Base-by-base conservation (phyloP, 1,140 invertebrate species). In the Lepidurus couesii region DNA sequence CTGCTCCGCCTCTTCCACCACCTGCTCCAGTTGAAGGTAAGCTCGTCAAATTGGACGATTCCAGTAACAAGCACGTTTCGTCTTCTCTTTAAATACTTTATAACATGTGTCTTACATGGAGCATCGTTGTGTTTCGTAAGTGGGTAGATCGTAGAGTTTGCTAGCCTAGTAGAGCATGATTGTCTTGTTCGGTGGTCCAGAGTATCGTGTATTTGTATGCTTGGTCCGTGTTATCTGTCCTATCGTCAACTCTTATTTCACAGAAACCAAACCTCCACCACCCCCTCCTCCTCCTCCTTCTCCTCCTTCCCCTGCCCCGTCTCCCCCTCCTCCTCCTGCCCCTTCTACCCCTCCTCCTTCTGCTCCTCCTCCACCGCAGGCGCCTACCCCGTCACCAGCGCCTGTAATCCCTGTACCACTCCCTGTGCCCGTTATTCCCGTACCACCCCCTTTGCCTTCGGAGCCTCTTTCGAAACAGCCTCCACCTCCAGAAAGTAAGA, bases 401-500 rank as follows among this genome's bases (percentile, higher is more conserved):
- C 53, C 53, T 3, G 3, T 34, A 34, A 34, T 34, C 13, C 53
- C 53, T 16, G 13, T 16, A 13, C 6, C 53, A 7, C 53, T 21
- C 21, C 53, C 53, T 65, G 13, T 65, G 16, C 53, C 53, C 21
- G 53, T 65, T n/a, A 65, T 65, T 65, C 53, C 53, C 21, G 2
- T 65, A 9, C 53, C 53, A 65, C 53, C 53, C 21, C 53, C 53
- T 16, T n/a, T 65, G 53, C 53, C 53, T 9, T 13, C 53, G 8
- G 53, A 65, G 53, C 53, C 53, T 7, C 53, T 65, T 16, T 9
- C 4, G 53, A 65, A 65, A 21, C 53, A 65, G 21, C 8, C 53
- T 65, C 53, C 53, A n/a, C 16, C 53, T 65, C 53, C 53, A n/a
- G 53, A 65, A 65, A 65, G n/a, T 65, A 65, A 65, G 53, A 65